Base-by-base conservation (phyloP, 1,140 invertebrate genomes). In the Mizuhopecten yessoensis region DNA sequence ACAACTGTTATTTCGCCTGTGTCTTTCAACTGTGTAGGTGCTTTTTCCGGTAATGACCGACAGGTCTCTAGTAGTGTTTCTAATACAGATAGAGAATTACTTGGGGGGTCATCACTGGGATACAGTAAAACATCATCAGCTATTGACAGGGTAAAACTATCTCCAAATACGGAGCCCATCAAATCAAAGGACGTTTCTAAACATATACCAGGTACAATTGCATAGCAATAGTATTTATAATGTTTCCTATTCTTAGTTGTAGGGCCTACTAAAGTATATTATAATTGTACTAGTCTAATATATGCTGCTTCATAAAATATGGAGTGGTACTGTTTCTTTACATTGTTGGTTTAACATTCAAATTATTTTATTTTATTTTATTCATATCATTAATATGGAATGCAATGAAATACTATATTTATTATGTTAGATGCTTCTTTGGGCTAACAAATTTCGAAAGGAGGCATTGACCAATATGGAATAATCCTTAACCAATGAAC, bases 21-120 rank as follows among this genome's bases (percentile, higher is more conserved):
- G 90, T 88, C 90, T 91, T 91, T 91, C 87, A 91, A 91, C 36
- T 91, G 90, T 89, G 75, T 91, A 86, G 87, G 88, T 75, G 57
- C 57, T 75, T 75, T 75, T 9, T 29, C 57, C 34, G 36, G 23
- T 57, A n/a, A 33, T 20, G 86, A 88, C 34, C 90, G 34, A 49
- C n/a, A n/a, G n/a, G 87, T 33, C 0, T 57, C 45, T 29, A 86
- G n/a, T n/a, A n/a, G 34, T 88, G 90, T 75, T 29, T 36, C 87
- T 17, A 15, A n/a, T 88, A 33, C 36, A 75, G 86, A 88, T 57
- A 34, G 36, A 34, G 45, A 49, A 23, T 17, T 75, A 29, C n/a
- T n/a, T n/a, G 86, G 11, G 11, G 87, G n/a, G 87, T 34, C 86
- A 86, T 20, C 45, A 87, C 86, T 86, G 13, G 87, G 34, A 33